Conservation (phyloP, 2,888 invertebrate genomes). For the Dryobota labecula region DNA sequence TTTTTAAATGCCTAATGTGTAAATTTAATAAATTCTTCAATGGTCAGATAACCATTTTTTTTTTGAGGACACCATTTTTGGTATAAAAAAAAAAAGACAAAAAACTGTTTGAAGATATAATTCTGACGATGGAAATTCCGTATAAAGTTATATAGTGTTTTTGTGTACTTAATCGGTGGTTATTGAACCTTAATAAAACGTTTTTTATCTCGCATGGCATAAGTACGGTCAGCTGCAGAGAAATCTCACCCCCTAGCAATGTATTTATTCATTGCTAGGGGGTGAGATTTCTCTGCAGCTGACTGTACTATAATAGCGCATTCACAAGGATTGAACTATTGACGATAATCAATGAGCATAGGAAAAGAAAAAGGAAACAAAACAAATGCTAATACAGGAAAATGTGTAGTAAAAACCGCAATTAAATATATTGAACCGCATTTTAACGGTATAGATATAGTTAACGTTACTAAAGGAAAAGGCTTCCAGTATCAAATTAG, state of each 20-base stretch:
- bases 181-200: no score
- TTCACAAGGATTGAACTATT: not conserved
- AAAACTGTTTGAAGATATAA: not conserved
- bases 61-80: not conserved
- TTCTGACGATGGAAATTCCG: not conserved
- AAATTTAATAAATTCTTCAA: not conserved
- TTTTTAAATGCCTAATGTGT: not conserved
- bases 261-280: no score
- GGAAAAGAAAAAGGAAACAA: constrained; percentile 1
- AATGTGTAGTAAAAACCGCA: not conserved
- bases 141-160: no score
- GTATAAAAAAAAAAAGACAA: no score
- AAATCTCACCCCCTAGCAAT: no score
- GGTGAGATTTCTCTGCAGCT: no score
- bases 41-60: not conserved
- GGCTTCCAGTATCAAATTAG: constrained; percentile 1
- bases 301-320: not conserved
- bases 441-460: not conserved
- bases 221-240: no score
- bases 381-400: constrained; percentile 5
- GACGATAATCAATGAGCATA: not conserved
- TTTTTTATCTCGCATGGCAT: not conserved
- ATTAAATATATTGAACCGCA: not conserved
- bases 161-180: no score
- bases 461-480: not conserved